Conservation (phyloP, 92 coral and sea anemone genomes). For the Paramuricea clavata region DNA sequence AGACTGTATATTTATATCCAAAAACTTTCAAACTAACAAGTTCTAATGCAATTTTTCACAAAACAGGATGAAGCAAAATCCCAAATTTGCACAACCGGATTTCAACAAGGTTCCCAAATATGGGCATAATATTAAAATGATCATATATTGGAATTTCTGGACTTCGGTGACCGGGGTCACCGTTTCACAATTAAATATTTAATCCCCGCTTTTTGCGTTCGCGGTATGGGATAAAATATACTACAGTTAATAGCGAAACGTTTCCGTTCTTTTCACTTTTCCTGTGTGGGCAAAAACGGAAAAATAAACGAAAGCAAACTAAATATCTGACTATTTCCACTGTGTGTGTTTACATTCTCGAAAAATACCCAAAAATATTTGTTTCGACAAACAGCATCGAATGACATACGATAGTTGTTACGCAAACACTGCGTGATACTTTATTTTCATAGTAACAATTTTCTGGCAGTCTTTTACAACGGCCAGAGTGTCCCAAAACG, state of each 20-base stretch:
- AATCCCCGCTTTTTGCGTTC: background rate
- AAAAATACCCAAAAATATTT: background rate
- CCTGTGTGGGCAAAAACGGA: background rate
- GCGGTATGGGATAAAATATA: background rate
- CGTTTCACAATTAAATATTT: conserved; percentile 1
- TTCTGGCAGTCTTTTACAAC: background rate
- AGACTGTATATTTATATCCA: background rate
- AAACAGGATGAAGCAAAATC: background rate
- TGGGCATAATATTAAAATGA: conserved; percentile 32
- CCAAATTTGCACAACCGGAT: background rate
- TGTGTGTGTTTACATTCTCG: background rate
- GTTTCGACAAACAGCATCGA: conserved; percentile 2
- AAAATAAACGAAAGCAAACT: background rate
- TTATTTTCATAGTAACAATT: background rate
- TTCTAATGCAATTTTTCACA: background rate
- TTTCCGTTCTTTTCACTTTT: background rate
- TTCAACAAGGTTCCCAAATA: conserved; percentile 28
- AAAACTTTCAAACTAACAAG: background rate
- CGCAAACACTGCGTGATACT: background rate
- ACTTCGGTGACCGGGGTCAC: conserved; percentile 13
- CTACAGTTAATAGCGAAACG: background rate
- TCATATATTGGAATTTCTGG: conserved; percentile 15
- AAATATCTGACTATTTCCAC: background rate
- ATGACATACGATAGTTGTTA: background rate
- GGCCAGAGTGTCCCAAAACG: background rate